phyloP scores from a whole-genome alignment of 2,113 vertebrate species.

The Notechis scutatus region DNA sequence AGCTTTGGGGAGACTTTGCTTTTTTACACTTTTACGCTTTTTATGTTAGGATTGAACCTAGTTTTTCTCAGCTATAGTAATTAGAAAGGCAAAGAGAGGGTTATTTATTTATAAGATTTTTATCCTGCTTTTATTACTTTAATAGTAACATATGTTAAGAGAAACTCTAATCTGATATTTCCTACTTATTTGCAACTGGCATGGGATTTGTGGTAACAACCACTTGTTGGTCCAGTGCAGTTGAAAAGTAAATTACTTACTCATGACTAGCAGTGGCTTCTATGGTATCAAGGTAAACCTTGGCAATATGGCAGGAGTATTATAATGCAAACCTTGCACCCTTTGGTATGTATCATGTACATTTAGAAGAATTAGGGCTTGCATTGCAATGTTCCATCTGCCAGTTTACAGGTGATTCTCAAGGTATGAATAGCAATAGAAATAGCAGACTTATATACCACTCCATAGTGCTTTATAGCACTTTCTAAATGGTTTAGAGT shows the following conservation, averaged over 20 bases:
- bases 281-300: background rate
- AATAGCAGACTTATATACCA: too few species aligned
- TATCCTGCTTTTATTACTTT: too few species aligned
- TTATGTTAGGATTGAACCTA: slow-evolving; percentile 19
- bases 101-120: background rate
- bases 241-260: background rate
- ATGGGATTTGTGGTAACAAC: background rate
- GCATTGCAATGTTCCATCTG: background rate
- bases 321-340: background rate
- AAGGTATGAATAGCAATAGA: too few species aligned
- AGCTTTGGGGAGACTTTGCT: background rate
- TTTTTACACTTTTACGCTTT: background rate
- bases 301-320: background rate
- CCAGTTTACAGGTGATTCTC: background rate
- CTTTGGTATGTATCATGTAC: background rate
- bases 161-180: background rate
- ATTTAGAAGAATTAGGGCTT: background rate
- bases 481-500: too few species aligned
- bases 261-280: background rate
- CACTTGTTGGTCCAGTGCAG: background rate
- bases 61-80: background rate
- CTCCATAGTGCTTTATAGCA: too few species aligned
- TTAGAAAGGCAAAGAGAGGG: background rate
- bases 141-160: background rate
- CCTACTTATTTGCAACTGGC: background rate